Evolutionary conservation across 1,140 invertebrate species (phyloP), one percentile per base, ranked within the genome.

Genomic region (Drosophila trapezifrons): DNA sequence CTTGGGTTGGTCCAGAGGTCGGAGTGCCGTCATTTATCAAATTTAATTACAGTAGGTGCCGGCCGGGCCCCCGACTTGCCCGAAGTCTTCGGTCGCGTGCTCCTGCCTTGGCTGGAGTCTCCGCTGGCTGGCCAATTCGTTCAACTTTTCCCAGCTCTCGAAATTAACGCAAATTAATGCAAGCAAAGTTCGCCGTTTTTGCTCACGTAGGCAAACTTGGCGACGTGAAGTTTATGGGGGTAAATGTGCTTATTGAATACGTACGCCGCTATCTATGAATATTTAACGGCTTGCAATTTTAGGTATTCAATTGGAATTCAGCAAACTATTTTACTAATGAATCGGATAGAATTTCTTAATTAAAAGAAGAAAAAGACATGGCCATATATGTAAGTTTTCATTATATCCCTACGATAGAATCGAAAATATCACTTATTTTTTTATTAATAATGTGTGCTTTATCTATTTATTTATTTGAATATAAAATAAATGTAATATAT

Each of bases 81-180:
- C 32, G 29, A 32, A 60, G 66, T 54, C 62, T 25, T 54, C n/a
- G 38, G 62, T 56, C 32, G 35, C 72, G 59, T 56, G 51, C 58
- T 52, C 32, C 71, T 67, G 59, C 22, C 22, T 35, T 20, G 37
- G 10, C 8, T 35, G n/a, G 18, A 20, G 25, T 0, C 58, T 47
- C n/a, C 20, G 32, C 18, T 25, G 32, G 32, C 17, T 51, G 65
- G 47, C 46, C 18, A 15, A 57, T 70, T 17, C 65, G 42, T 55
- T 71, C 22, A 71, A 71, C 51, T 72, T 71, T 49, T 38, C 20
- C 51, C 18, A 40, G 37, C 37, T 70, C 35, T 70, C 37, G 52
- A 77, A 77, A 77, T 77, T 77, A 77, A 77, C 74, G 75, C 75
- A 77, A 77, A 77, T 77, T 77, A 77, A 77, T 77, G 75, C 75